Evolutionary conservation across 2,113 vertebrate species (phyloP).

Genomic region (Tychaedon coryphoeus): DNA sequence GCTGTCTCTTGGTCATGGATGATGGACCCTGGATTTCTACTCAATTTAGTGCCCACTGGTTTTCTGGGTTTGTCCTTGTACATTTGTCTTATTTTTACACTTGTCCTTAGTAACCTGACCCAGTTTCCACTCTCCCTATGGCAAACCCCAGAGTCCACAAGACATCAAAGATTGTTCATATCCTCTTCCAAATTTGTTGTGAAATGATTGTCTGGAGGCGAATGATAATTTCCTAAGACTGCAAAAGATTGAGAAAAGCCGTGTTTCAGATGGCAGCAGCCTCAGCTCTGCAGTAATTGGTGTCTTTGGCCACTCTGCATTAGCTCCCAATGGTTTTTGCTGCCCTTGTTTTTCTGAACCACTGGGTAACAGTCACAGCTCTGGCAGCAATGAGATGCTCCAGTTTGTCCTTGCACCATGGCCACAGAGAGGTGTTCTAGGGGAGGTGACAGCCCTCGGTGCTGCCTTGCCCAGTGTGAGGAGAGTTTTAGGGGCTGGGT

Average conservation of each 20-base stretch:
- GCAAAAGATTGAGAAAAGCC: neutral
- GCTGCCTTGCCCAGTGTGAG: fast-evolving
- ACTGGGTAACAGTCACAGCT: fast-evolving
- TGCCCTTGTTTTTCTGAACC: neutral
- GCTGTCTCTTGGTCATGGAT: neutral
- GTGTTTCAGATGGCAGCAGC: neutral
- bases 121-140: neutral
- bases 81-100: neutral
- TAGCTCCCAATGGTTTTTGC: neutral
- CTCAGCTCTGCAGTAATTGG: neutral
- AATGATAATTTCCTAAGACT: neutral
- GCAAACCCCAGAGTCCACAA: neutral
- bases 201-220: neutral
- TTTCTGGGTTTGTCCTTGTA: neutral
- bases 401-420: fast-evolving
- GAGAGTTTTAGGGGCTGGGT: fast-evolving
- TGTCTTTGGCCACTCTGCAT: neutral
- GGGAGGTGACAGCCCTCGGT: fast-evolving
- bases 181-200: neutral
- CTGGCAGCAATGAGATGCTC: fast-evolving
- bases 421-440: fast-evolving
- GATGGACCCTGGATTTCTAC: neutral
- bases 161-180: neutral
- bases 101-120: neutral
- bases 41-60: neutral